Evolutionary conservation across 2,888 invertebrate genomes (phyloP), one percentile per base, ranked within the genome.

Genomic region (Drosophila meridiana): DNA sequence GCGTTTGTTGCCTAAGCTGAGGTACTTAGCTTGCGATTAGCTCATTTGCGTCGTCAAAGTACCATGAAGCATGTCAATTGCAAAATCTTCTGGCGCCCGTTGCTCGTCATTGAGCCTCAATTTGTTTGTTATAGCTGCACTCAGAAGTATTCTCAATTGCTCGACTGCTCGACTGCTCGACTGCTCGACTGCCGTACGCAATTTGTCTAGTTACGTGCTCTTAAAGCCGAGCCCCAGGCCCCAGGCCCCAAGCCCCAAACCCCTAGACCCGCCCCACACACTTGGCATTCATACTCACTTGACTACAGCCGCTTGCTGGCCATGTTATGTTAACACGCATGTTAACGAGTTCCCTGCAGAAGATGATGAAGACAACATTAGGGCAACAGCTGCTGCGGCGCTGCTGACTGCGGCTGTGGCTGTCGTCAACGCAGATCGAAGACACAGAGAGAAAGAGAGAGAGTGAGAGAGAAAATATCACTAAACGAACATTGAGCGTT

Each of bases 291-390:
- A 68, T 65, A 73, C 67, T 63, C 69, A 64, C 70, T 71, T 75
- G 50, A 62, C 63, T 63, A 52, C 50, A 48, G 34, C 36, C 36
- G 11, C 40, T 32, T 7, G 62, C 45, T 42, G 45, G 63, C n/a
- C 20, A 20, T 57, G 58, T 74, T 73, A 70, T 78, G 87, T 80
- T 87, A 80, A 73, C 85, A 84, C 78, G 82, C 82, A 68, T 87
- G 84, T 75, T 79, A 81, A 83, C 73, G 58, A 55, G 76, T 69
- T 55, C 55, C 63, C 66, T 55, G 56, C 62, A 64, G 52, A 52
- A 52, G 52, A 34, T 52, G 52, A 68, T 47, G 78, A 73, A 64
- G 64, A 52, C 60, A 58, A 59, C 57, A 76, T 55, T 69, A 56
- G 56, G 53, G 52, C 13, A 61, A 34, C 52, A 50, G 36, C 28